These are phyloP conservation scores for Scomber colias DNA, from an alignment of 2,113 vertebrate genomes.

Conservation along the genomic window DNA sequence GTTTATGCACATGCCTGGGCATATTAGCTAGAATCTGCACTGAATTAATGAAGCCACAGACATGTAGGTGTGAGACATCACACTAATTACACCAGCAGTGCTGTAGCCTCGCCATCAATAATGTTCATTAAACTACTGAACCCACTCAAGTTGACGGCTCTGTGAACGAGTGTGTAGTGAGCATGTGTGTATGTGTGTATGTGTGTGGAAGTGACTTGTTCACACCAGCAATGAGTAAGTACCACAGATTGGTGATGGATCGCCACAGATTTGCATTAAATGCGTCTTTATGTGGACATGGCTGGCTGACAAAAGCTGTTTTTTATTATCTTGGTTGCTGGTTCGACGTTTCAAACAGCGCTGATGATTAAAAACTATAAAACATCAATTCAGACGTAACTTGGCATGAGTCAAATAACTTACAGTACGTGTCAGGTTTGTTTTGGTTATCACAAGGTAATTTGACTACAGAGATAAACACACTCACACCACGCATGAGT, in stretches of 20 bases:
- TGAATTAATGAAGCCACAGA: conserved; percentile 66
- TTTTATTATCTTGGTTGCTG: conserved; percentile 23
- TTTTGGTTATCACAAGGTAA: conserved; percentile 7
- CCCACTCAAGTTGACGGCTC: conserved; percentile 54
- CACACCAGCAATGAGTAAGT: conserved; percentile 36
- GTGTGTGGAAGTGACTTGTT: background rate
- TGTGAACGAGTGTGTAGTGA: background rate
- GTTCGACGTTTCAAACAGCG: conserved; percentile 23
- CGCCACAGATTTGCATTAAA: conserved; percentile 64
- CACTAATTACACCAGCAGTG: conserved; percentile 67
- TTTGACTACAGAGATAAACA: background rate
- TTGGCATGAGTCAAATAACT: conserved; percentile 9
- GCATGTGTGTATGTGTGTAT: conserved; percentile 11
- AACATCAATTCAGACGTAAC: conserved; percentile 3
- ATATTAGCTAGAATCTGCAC: conserved; percentile 41
- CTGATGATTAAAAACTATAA: conserved; percentile 9
- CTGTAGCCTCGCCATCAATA: conserved; percentile 70
- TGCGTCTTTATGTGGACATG: conserved; percentile 54
- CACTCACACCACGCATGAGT: background rate
- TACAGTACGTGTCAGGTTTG: background rate
- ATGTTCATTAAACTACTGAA: conserved; percentile 74
- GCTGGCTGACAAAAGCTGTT: conserved; percentile 46
- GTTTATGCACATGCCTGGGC: background rate
- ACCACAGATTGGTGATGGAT: conserved; percentile 63
- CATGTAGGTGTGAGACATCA: conserved; percentile 71